These are phyloP conservation scores for Mellivora capensis DNA, from an alignment of 2,113 vertebrate species.

Conservation along the genomic window DNA sequence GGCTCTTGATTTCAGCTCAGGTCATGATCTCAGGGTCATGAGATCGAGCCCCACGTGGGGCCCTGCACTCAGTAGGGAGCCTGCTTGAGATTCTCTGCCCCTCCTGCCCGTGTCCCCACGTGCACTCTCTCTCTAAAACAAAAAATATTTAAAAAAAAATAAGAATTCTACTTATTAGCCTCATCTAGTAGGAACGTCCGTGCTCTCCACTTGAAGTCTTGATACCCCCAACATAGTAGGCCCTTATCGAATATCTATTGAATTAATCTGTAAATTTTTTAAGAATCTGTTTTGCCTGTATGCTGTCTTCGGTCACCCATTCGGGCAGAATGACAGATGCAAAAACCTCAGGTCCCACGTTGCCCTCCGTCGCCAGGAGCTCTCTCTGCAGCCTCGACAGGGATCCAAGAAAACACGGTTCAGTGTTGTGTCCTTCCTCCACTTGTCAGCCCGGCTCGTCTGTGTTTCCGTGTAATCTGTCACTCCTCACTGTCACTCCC, in stretches of 20 bases:
- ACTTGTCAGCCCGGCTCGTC: neutral
- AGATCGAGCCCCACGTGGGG: neutral
- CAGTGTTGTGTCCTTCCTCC: neutral
- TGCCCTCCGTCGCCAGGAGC: fast-evolving
- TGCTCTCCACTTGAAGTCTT: neutral
- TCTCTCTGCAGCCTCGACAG: fast-evolving
- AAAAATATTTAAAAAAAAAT: neutral
- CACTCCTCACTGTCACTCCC: neutral
- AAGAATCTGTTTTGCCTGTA: neutral
- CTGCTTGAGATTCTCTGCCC: neutral
- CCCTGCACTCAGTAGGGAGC: neutral
- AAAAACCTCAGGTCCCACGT: fast-evolving
- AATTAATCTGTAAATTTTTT: neutral
- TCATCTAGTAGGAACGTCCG: no score
- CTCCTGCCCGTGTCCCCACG: neutral
- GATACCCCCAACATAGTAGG: neutral
- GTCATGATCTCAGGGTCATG: neutral
- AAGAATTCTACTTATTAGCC: neutral
- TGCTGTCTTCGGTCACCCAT: neutral
- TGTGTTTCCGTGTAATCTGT: neutral
- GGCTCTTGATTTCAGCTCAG: neutral
- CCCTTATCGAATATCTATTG: neutral
- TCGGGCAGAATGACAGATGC: neutral
- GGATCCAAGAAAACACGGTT: neutral
- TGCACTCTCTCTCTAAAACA: neutral